Conservation (phyloP, 2,113 vertebrate species). For the Psilopogon haemacephalus region DNA sequence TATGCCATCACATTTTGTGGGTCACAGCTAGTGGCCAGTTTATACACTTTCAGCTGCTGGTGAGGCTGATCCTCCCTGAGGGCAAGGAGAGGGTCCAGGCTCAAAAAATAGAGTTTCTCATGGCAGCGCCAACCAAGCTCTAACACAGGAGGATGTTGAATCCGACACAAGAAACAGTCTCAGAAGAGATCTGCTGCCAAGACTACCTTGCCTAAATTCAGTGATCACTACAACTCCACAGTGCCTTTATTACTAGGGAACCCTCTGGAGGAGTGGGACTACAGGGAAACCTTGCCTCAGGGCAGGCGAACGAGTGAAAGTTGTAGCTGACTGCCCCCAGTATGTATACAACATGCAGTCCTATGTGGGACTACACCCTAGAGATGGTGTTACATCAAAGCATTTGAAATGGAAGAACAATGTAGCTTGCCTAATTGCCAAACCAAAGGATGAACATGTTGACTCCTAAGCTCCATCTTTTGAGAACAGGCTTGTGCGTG, state of each 20-base stretch:
- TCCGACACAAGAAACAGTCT: neutral
- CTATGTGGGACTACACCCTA: neutral
- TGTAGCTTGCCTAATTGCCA: neutral
- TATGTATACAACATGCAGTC: neutral
- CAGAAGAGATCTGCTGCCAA: neutral
- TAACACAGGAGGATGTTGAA: neutral
- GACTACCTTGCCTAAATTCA: neutral
- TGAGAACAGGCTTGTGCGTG: neutral
- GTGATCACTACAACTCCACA: fast-evolving
- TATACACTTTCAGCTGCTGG: neutral
- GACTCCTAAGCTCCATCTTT: neutral
- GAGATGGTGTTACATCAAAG: neutral
- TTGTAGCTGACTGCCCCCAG: neutral
- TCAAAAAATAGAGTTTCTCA: neutral
- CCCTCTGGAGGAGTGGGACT: neutral
- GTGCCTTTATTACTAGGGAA: neutral
- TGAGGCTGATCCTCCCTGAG: neutral
- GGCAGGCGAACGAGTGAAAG: neutral
- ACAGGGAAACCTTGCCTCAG: neutral
- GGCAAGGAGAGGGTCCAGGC: neutral
- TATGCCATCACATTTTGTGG: neutral
- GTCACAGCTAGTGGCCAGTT: neutral
- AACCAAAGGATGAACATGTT: neutral
- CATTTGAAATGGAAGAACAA: neutral
- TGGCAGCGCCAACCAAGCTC: neutral